Evolutionary conservation across 2,113 vertebrate genomes (phyloP), one percentile per base, ranked within the genome.

Genomic region (Monarcha castaneiventris): DNA sequence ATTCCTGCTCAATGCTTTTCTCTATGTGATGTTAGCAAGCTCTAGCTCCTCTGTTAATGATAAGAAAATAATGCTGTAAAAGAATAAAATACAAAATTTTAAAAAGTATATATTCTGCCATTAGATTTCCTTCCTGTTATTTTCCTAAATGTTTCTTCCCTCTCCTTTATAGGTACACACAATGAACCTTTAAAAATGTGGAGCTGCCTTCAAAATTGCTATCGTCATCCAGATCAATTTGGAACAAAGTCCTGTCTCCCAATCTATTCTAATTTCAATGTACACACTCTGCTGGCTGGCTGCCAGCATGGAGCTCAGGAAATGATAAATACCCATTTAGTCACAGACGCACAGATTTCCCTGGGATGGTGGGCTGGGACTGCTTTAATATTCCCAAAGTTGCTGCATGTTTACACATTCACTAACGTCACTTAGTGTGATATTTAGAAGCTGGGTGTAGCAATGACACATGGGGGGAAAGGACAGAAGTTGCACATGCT

Each of bases 181-280:
- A 95, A 71, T n/a, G 80, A 96, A 88, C 58, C 41, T 94, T 97
- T 95, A 92, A 97, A 97, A 93, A 87, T 80, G 33, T 68, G 26
- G 84, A 59, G 25, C 88, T 93, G 86, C 83, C 97, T 93, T 97
- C 81, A 95, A 91, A 94, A 80, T 93, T 87, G 84, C 85, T 97
- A 56, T 93, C 72, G 11, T 97, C 95, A 94, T 95, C 87, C 52
- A 90, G 93, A 97, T 96, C 96, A 96, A 95, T 97, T 95, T 95
- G 85, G 91, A 97, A 90, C 73, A 84, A 94, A 94, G 93, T 89
- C 76, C 82, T 89, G 82, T 91, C 85, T 97, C 92, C 68, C 89
- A 61, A 93, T 97, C 95, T 97, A 91, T 97, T 97, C 94, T 97
- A 91, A 97, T 97, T 97, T 97, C 94, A 94, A 78, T 90, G 76